Evolutionary conservation across 1,140 invertebrate genomes (phyloP).

Genomic region (Marisa cornuarietis): DNA sequence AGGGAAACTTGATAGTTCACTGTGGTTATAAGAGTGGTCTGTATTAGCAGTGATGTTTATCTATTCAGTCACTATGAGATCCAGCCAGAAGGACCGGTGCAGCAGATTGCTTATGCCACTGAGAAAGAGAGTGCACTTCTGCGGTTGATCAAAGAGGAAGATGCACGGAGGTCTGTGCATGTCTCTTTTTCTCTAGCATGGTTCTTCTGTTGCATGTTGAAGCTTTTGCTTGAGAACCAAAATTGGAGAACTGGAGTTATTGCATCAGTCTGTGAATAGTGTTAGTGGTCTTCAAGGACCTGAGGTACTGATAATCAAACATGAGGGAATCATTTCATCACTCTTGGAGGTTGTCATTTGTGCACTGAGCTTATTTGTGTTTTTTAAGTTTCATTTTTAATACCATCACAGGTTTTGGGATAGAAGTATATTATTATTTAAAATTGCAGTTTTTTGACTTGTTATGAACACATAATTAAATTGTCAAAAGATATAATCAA

Average conservation of each 20-base stretch:
- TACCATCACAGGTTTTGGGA: too few relatives aligned
- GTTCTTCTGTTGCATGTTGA: slow-evolving; percentile 5
- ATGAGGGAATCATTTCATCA: too few relatives aligned
- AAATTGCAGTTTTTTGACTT: too few relatives aligned
- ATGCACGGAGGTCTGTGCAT: slow-evolving; percentile 47
- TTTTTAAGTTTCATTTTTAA: too few relatives aligned
- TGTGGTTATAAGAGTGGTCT: background rate
- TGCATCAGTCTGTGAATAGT: background rate
- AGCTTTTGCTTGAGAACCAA: background rate
- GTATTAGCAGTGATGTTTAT: slow-evolving; percentile 1
- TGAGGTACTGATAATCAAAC: too few relatives aligned
- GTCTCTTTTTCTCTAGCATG: background rate
- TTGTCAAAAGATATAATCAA: too few relatives aligned
- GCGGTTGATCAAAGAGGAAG: slow-evolving; percentile 54
- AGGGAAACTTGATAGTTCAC: too few relatives aligned
- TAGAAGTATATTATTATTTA: too few relatives aligned
- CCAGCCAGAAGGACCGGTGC: slow-evolving; percentile 56
- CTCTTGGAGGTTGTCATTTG: background rate
- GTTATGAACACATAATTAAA: too few relatives aligned
- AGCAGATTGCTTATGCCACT: slow-evolving; percentile 59
- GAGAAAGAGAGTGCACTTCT: slow-evolving; percentile 56
- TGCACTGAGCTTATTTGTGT: background rate
- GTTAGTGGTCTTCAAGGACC: background rate
- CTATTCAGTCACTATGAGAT: slow-evolving; percentile 59
- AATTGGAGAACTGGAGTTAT: background rate